phyloP scores from a whole-genome alignment of 2,113 vertebrate genomes.

The Stegastes partitus region DNA sequence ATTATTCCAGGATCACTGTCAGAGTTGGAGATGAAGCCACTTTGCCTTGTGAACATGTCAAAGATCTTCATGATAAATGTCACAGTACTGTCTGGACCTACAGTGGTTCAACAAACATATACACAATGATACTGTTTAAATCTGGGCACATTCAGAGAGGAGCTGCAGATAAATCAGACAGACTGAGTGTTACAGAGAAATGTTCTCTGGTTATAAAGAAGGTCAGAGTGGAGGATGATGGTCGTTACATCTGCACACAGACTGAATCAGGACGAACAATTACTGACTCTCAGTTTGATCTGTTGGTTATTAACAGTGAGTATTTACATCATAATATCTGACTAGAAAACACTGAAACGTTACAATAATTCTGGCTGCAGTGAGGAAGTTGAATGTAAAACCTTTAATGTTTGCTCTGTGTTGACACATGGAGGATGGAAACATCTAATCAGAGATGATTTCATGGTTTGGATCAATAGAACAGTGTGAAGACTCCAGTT shows the following conservation, averaged over 20 bases:
- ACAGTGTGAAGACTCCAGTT: no score
- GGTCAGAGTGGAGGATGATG: not conserved
- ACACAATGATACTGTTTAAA: not conserved
- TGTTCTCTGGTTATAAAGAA: not conserved
- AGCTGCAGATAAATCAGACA: not conserved
- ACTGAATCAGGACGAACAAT: not conserved
- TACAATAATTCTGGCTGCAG: not conserved
- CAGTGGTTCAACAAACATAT: accelerated
- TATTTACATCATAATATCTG: no score
- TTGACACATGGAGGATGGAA: no score
- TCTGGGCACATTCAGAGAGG: not conserved
- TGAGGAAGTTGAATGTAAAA: not conserved
- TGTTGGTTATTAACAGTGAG: not conserved
- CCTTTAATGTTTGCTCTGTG: no score
- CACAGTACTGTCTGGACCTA: not conserved
- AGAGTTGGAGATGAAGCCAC: conserved; percentile 3
- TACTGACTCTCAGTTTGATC: no score
- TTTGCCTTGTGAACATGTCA: conserved; percentile 20
- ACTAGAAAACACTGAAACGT: not conserved
- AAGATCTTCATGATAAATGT: not conserved
- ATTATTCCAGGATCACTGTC: no score
- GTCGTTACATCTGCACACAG: not conserved
- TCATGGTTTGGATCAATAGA: no score
- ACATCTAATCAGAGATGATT: no score
- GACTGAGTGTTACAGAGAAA: not conserved